Conservation (phyloP, 2,888 invertebrate genomes). For the Fabriciana adippe region DNA sequence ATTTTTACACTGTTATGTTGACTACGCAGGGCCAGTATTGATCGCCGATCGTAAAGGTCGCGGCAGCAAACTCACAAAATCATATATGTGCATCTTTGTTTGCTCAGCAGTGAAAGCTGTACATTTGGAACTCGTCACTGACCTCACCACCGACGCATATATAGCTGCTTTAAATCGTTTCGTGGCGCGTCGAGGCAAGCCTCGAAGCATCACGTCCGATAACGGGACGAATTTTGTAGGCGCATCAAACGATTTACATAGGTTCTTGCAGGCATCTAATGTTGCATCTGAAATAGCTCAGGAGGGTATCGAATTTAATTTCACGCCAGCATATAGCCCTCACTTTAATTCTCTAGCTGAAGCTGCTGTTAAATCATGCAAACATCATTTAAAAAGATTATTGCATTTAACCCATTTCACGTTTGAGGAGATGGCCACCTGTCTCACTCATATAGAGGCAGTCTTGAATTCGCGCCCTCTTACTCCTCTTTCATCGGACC, state of each 20-base stretch:
- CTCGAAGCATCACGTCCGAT: no score
- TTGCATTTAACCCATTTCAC: neutral
- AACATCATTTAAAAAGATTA: neutral
- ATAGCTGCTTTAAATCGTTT: no score
- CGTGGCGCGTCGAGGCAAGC: no score
- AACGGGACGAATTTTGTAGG: neutral
- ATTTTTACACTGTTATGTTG: neutral
- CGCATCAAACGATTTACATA: neutral
- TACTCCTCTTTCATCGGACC: neutral
- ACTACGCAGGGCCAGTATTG: constrained; percentile 5
- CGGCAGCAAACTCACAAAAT: no score
- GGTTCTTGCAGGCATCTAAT: neutral
- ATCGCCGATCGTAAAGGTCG: neutral
- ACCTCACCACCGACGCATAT: neutral
- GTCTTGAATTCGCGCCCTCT: neutral
- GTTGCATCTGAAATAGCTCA: neutral
- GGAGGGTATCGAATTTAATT: neutral
- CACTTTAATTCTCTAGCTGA: neutral
- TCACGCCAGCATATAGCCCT: neutral
- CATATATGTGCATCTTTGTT: neutral
- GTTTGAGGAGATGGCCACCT: neutral
- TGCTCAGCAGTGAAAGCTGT: constrained; percentile 4
- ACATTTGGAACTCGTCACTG: constrained; percentile 2
- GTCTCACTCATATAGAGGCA: neutral
- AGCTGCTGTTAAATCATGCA: neutral